These are phyloP conservation scores for Glaucidium brasilianum DNA, from an alignment of 2,113 vertebrate genomes.

Conservation along the genomic window DNA sequence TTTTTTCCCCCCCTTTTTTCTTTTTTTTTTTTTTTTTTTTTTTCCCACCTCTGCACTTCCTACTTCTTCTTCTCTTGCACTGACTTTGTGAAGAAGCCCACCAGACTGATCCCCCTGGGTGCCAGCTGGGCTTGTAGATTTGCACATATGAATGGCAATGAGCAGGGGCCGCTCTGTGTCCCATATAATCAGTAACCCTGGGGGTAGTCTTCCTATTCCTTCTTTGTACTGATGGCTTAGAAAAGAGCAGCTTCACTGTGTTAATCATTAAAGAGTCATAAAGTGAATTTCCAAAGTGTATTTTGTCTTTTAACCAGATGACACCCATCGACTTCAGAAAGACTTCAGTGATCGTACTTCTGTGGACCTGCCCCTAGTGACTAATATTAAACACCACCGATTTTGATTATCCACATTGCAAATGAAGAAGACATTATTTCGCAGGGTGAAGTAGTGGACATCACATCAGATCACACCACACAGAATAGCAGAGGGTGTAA, in stretches of 20 bases:
- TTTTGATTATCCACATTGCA: background rate
- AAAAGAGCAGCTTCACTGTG: background rate
- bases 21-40: background rate
- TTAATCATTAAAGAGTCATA: background rate
- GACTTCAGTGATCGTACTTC: background rate
- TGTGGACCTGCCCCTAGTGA: background rate
- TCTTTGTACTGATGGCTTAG: background rate
- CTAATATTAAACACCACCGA: background rate
- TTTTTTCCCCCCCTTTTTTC: too few relatives aligned
- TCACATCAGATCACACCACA: background rate
- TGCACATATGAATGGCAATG: background rate
- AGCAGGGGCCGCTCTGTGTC: background rate
- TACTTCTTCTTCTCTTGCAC: background rate
- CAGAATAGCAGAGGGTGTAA: background rate
- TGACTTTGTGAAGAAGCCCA: background rate
- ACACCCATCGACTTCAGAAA: background rate
- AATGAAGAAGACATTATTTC: background rate
- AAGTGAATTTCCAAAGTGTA: background rate
- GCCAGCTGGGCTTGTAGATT: background rate
- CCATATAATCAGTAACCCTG: background rate
- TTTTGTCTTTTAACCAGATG: background rate
- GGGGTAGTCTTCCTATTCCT: background rate
- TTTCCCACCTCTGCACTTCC: background rate
- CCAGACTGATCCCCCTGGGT: background rate
- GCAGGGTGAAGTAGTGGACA: background rate